Evolutionary conservation across 2,888 invertebrate species (phyloP), one percentile per base, ranked within the genome.

Genomic region (Azorinus chamasolen): DNA sequence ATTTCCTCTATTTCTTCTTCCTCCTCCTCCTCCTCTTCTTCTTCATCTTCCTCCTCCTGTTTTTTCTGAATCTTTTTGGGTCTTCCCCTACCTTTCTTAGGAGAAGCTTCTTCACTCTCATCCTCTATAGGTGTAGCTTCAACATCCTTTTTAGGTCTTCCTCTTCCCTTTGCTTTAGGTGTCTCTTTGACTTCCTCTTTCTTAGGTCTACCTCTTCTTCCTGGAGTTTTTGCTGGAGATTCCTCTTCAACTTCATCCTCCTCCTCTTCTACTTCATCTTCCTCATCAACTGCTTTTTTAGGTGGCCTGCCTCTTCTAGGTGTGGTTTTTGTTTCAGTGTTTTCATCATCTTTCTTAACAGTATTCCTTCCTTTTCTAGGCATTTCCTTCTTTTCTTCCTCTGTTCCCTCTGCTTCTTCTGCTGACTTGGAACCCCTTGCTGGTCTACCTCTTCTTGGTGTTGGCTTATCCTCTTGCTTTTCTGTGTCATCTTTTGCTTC

Each of bases 51-150:
- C 46, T 50, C 48, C 24, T 69, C 45, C 71, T 66, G 32, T 63
- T 32, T 32, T 32, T 32, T 32, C 32, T 32, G 32, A 32, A 10
- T 10, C 32, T 32, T 75, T 43, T 68, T 69, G 16, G 51, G 51
- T 50, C 78, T 62, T 51, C 77, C 59, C 45, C 78, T 75, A 12
- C 76, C 74, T 20, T 68, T 77, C 54, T 61, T 82, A 18, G 77
- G 74, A 22, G 71, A 69, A 46, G 73, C 79, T 14, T 39, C 32
- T 55, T 79, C 83, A 59, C 82, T 83, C 57, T 79, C 86, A 81
- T 76, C 84, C 76, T 57, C 63, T 65, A 16, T 50, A 20, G 57
- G 66, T 16, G 66, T 58, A 4, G 24, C 54, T 20, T 50, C 70
- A 8, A 27, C 53, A 27, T 54, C 50, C 16, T 41, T 62, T 48